Conservation (phyloP, 2,888 invertebrate genomes). For the Incurvaria masculella region DNA sequence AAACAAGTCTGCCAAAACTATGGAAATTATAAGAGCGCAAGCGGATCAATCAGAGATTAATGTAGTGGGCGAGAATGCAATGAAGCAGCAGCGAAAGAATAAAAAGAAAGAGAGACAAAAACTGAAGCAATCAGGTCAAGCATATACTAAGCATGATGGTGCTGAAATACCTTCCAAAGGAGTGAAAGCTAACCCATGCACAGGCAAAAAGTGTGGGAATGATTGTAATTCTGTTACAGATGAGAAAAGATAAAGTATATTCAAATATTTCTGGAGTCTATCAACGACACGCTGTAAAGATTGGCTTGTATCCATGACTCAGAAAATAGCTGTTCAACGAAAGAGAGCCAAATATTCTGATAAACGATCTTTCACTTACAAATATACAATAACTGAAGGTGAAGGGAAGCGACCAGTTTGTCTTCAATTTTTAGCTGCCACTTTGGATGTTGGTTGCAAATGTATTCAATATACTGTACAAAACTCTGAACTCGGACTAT, state of each 20-base stretch:
- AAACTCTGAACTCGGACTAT: conserved; percentile 2
- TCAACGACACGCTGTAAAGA: neutral
- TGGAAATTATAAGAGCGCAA: neutral
- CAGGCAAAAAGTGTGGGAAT: neutral
- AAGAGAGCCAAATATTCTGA: neutral
- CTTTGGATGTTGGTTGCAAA: conserved; percentile 11
- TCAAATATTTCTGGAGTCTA: neutral
- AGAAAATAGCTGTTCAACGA: conserved; percentile 1
- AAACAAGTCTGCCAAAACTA: no score
- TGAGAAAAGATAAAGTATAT: neutral
- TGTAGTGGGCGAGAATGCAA: conserved; percentile 2
- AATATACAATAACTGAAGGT: conserved; percentile 14
- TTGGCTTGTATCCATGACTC: neutral
- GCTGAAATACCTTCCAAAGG: conserved; percentile 1
- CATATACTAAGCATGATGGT: conserved; percentile 1
- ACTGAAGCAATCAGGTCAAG: conserved; percentile 5
- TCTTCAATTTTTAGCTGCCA: conserved; percentile 12
- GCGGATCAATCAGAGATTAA: neutral
- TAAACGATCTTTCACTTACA: conserved; percentile 3
- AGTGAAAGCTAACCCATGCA: neutral
- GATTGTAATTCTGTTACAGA: neutral
- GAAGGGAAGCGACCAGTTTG: conserved; percentile 13
- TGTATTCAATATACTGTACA: conserved; percentile 10
- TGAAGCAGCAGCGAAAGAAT: conserved; percentile 1
- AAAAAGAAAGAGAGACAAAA: conserved; percentile 5